Evolutionary conservation across 2,113 vertebrate genomes (phyloP).

Genomic region (Rhinoderma darwinii): DNA sequence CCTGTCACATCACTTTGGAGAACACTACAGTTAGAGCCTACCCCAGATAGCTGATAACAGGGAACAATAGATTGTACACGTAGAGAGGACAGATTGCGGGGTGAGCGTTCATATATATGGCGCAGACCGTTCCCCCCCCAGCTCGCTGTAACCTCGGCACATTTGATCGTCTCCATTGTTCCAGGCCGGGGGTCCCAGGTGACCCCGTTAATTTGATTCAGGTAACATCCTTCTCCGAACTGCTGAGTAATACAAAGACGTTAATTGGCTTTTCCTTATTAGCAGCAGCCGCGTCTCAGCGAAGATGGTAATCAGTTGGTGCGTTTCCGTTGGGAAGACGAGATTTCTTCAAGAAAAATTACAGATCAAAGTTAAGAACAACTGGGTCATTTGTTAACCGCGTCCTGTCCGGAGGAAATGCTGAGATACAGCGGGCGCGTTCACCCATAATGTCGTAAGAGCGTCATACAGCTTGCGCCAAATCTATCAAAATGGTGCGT

Average conservation of each 20-base stretch:
- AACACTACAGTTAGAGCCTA: not conserved
- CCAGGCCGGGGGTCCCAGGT: slow-evolving; percentile 55
- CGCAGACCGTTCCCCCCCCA: not conserved
- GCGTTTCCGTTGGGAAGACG: slow-evolving; percentile 61
- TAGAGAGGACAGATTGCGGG: too few relatives aligned
- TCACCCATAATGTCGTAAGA: too few relatives aligned
- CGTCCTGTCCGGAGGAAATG: not conserved
- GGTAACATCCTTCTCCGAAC: slow-evolving; percentile 61
- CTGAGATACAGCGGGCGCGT: not conserved
- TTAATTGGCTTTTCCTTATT: slow-evolving; percentile 71
- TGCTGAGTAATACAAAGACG: slow-evolving; percentile 68
- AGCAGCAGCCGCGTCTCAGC: slow-evolving; percentile 63
- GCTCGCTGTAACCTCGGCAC: not conserved
- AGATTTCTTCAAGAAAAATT: slow-evolving; percentile 44
- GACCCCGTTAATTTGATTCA: slow-evolving; percentile 59
- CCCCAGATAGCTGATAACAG: not conserved
- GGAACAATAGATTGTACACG: not conserved
- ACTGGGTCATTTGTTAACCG: slow-evolving; percentile 64
- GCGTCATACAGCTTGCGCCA: not conserved
- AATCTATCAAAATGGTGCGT: not conserved
- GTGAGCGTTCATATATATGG: not conserved
- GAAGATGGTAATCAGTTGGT: slow-evolving; percentile 67
- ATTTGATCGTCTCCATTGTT: slow-evolving; percentile 55
- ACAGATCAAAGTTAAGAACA: slow-evolving; percentile 60
- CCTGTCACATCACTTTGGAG: too few relatives aligned